Evolutionary conservation across 2,888 invertebrate genomes (phyloP).

Genomic region (Limenitis camilla): DNA sequence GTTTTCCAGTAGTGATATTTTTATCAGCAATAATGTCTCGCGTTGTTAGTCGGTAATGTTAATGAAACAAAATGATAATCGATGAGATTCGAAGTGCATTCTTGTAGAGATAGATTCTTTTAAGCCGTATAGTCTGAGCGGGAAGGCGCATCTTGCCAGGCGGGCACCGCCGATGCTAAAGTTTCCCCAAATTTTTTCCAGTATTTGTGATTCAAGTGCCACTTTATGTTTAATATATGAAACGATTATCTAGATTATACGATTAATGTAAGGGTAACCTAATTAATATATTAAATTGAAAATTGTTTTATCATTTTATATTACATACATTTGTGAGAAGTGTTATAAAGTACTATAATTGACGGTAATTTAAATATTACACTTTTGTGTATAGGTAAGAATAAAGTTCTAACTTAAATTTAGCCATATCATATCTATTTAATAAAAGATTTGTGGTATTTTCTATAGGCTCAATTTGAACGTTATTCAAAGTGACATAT

Average conservation of each 20-base stretch:
- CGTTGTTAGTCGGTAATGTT: slow-evolving; percentile 69
- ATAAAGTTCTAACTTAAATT: slow-evolving; percentile 75
- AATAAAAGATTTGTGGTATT: slow-evolving; percentile 75
- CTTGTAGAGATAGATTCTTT: slow-evolving; percentile 70
- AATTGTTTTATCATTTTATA: slow-evolving; percentile 77
- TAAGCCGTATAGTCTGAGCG: slow-evolving; percentile 71
- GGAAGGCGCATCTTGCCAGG: slow-evolving; percentile 27
- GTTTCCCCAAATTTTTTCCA: slow-evolving; percentile 80
- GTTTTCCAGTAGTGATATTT: slow-evolving; percentile 75
- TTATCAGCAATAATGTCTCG: slow-evolving; percentile 70
- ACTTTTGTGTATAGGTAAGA: slow-evolving; percentile 75
- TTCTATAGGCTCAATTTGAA: slow-evolving; percentile 76
- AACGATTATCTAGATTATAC: slow-evolving; percentile 77
- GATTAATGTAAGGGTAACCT: slow-evolving; percentile 75
- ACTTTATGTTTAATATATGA: slow-evolving; percentile 82
- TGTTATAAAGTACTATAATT: slow-evolving; percentile 73
- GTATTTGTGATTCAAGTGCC: slow-evolving; percentile 87
- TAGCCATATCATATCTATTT: slow-evolving; percentile 77
- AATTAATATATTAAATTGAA: slow-evolving; percentile 74
- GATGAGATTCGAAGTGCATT: slow-evolving; percentile 74
- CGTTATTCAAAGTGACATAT: slow-evolving; percentile 75
- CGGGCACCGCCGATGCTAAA: slow-evolving; percentile 60
- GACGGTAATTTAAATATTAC: slow-evolving; percentile 73
- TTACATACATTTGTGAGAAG: slow-evolving; percentile 74
- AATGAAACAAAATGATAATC: slow-evolving; percentile 62